Evolutionary conservation across 1,140 invertebrate species (phyloP), one percentile per base, ranked within the genome.

Genomic region (Andrena cerasifolii): DNA sequence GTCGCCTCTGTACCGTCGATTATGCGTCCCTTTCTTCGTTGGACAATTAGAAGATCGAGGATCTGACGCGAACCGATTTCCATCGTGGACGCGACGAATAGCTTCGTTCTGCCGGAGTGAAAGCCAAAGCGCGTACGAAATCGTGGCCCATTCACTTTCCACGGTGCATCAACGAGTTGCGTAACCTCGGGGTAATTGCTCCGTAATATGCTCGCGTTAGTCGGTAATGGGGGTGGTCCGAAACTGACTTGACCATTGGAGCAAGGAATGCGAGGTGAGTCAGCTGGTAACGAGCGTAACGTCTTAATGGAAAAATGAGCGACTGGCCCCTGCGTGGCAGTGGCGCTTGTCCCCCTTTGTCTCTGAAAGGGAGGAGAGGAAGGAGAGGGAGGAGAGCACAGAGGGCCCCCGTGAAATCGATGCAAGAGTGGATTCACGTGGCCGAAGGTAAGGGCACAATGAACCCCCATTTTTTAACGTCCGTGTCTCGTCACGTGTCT

Each of bases 401-500:
- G 14, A 31, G 31, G 24, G 24, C 24, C 75, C 59, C 79, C 24
- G 63, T 83, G 68, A 83, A 83, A 83, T 68, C 51, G 63, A 68
- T 26, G 63, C 73, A n/a, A 36, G 28, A 67, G 51, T 40, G 53
- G 36, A 67, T 75, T 75, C 73, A 66, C 54, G 47, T n/a, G 21
- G 40, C 26, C 21, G n/a, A 24, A 68, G 71, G 67, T 62, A 51
- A 21, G 3, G 40, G 58, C 56, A 86, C 79, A 86, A 87, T 84
- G 80, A 72, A 47, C 84, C 83, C 80, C 68, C 53, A 86, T 86
- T 86, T 86, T 76, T 83, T 85, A 70, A 75, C 43, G 83, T 53
- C 59, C 61, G 59, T 63, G 47, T 61, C 61, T 53, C 28, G 70
- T 75, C 72, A 51, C 65, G 40, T 51, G 65, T 62, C 33, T 18